Evolutionary conservation across 2,888 invertebrate genomes (phyloP), one percentile per base, ranked within the genome.

Genomic region (Priocnemis perturbator): DNA sequence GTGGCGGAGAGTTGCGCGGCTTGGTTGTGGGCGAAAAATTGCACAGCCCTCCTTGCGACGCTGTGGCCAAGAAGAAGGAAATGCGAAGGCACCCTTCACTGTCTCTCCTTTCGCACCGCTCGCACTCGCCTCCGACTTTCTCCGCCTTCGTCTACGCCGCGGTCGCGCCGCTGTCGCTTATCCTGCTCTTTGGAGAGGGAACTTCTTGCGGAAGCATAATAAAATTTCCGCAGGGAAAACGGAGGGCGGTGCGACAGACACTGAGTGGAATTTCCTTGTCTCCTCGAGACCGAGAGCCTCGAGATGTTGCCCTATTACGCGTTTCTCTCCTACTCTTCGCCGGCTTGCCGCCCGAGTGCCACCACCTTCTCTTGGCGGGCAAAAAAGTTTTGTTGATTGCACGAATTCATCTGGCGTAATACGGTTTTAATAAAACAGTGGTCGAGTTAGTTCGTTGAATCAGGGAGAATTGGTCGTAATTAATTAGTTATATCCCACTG

Each of bases 201-300:
- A 64, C 69, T 71, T 71, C 69, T 71, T 66, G 63, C 73, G 77
- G 78, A 74, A 75, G 78, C 78, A 72, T 78, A 80, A 80, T 79
- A 78, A 80, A 80, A 80, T 80, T 80, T 77, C 74, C 74, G 75
- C 64, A 52, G 67, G 71, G 79, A 78, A 76, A 79, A 79, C 78
- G 71, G 73, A 70, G 76, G 68, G 70, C 64, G 73, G 60, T 62
- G 65, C 71, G 77, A 79, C 76, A 76, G 78, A 79, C 77, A 74
- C 78, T 76, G 68, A 72, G 74, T 72, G 78, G 78, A 80, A 80
- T 80, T 79, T 79, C 69, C 78, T 76, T 78, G 76, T 78, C 78
- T 78, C 61, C 67, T 68, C 58, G 70, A 74, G 65, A 74, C 72
- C 44, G 55, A 74, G 64, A 63, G 67, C 65, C 62, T 68, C 64